Evolutionary conservation across 2,797 vertebrate species (phyloP).

Genomic region (Acanthopagrus latus): DNA sequence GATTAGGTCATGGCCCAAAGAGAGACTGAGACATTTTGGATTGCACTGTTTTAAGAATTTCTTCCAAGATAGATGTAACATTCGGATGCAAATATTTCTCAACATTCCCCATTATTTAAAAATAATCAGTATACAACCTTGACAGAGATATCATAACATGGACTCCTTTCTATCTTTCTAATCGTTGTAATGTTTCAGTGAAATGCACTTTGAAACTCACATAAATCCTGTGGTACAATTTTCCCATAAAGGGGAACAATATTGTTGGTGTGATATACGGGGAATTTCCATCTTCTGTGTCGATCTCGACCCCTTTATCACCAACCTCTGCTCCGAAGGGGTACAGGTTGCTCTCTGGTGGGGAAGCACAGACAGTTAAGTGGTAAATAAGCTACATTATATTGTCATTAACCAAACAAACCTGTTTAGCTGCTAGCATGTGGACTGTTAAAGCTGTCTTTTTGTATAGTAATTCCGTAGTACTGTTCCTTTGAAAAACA

Average conservation of each 20-base stretch:
- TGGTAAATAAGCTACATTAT: background rate
- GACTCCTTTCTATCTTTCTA: background rate
- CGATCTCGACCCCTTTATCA: conserved; percentile 76
- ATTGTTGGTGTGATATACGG: conserved; percentile 84
- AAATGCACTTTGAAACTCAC: conserved; percentile 77
- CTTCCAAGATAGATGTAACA: background rate
- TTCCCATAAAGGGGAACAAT: conserved; percentile 85
- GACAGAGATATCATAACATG: background rate
- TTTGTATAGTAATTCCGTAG: no score
- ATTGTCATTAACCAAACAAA: background rate
- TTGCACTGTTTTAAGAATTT: background rate
- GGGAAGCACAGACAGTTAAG: conserved; percentile 34
- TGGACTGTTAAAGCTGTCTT: background rate
- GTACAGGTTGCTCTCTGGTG: conserved; percentile 83
- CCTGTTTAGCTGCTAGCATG: background rate
- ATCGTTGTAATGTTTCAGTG: background rate
- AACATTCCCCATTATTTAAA: background rate
- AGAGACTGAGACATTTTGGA: background rate
- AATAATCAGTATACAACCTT: background rate
- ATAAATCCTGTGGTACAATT: conserved; percentile 83
- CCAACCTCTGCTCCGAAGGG: conserved; percentile 85
- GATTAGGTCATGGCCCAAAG: background rate
- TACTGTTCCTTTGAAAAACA: background rate
- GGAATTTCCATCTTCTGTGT: conserved; percentile 84
- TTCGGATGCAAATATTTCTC: background rate